Evolutionary conservation across 2,113 vertebrate species (phyloP).

Genomic region (Tenrec ecaudatus): DNA sequence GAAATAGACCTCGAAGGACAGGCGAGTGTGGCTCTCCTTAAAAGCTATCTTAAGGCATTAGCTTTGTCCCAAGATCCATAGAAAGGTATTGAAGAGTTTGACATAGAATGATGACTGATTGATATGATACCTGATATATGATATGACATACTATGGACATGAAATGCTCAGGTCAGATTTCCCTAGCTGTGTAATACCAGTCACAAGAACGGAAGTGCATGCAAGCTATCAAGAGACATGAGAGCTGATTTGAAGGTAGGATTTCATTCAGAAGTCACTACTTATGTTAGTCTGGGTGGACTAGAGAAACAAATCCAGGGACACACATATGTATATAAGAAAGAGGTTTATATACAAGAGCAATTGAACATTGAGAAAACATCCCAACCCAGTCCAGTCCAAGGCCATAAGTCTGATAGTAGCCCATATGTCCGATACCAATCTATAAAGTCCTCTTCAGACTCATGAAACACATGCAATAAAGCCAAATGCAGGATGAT

Average conservation of each 20-base stretch:
- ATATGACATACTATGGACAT: neutral
- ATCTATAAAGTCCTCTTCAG: no score
- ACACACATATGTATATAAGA: no score
- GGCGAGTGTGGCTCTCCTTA: neutral
- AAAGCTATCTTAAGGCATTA: neutral
- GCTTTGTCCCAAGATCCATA: neutral
- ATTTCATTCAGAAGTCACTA: neutral
- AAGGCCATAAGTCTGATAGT: no score
- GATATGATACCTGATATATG: neutral
- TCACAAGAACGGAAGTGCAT: neutral
- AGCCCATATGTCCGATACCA: no score
- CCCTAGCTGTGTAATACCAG: neutral
- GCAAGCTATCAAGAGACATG: neutral
- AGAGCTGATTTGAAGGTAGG: neutral
- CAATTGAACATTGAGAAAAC: no score
- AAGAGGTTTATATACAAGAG: no score
- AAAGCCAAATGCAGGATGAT: no score
- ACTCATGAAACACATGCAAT: no score
- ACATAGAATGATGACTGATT: neutral
- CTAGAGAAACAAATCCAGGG: no score
- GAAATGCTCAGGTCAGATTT: neutral
- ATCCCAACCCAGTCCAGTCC: no score
- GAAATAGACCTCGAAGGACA: neutral
- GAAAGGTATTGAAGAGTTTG: neutral
- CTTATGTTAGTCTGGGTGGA: no score